Base-by-base conservation (phyloP, 1,140 invertebrate genomes). In the Drosophila fuyamai region DNA sequence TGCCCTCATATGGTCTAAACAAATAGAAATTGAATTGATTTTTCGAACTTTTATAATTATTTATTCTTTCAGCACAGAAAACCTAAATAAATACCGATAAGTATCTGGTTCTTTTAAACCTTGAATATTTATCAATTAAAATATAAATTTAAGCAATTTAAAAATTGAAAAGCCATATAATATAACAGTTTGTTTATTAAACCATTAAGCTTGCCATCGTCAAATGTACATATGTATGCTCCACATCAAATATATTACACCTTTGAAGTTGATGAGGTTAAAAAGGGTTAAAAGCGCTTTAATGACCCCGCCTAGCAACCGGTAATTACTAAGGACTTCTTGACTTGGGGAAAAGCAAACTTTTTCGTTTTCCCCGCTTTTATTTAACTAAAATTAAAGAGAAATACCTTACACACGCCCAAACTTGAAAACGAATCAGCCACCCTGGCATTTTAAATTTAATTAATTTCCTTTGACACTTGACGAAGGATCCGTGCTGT, bases 391-490 rank as follows among this genome's bases (percentile, higher is more conserved):
- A 79, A 68, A 40, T 36, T 14, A 48, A 43, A 68, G 63, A 16
- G 38, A 50, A 63, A 51, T 36, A 47, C 46, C 50, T 56, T 18
- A 56, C 51, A 62, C 63, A 38, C 43, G 79, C 43, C 48, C 48
- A 38, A 38, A 38, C 44, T 59, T 53, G 56, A 53, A 51, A 41
- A 14, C 41, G 4, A 55, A 16, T 56, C 57, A 16, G 23, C 38
- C 44, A 10, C 29, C 60, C 44, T 18, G 18, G 47, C 70, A 71
- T 62, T 70, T 63, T 53, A 58, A 60, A 72, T 78, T 78, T 58
- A 78, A 78, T 78, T 71, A 78, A 78, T 71, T 78, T 71, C 38
- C 57, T 63, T 84, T 68, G 62, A 62, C 76, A 80, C 61, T 80
- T 79, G 76, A 79, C 59, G 32, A 78, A 56, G 66, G 65, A 58